Evolutionary conservation across 1,140 invertebrate genomes (phyloP), one percentile per base, ranked within the genome.

Genomic region (Drosophila truncata): DNA sequence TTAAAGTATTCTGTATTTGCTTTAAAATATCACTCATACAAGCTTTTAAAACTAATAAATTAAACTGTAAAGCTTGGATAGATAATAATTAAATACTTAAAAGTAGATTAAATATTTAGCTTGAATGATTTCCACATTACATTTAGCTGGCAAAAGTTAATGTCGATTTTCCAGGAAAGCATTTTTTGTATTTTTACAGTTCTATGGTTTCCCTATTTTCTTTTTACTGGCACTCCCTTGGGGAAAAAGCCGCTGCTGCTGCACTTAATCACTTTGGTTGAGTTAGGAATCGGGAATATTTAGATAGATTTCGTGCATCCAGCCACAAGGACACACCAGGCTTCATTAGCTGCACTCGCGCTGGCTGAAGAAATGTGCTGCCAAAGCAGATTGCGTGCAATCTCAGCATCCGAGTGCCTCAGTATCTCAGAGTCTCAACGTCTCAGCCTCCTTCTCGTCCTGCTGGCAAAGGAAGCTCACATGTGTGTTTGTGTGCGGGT

Each of bases 371-470:
- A 91, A 91, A 88, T 91, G 70, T 84, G 82, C 86, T 90, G 82
- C 71, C 74, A 85, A 72, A 65, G 85, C 78, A 79, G 71, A 91
- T 91, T 85, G 82, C 88, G 79, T 90, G 85, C 86, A 90, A 90
- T 90, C 82, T 90, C 85, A 84, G 81, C 78, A 63, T 54, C 54
- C 62, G 62, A 27, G 31, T 65, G 44, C 42, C 41, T 35, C 69
- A 67, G 58, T 59, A 90, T 90, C 75, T 88, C 78, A 78, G 73
- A 63, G 52, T 66, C 37, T 52, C 73, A 70, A 20, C 14, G 4
- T 35, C 50, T 23, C 18, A 16, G 20, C 55, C 60, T 44, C 54
- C 31, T 20, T 11, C 29, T 23, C 57, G 54, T 57, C 66, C 71
- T 73, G 63, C 49, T 33, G 64, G 78, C 55, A 9, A 52, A 33